phyloP scores from a whole-genome alignment of 2,113 vertebrate species.

The Empidonax traillii region DNA sequence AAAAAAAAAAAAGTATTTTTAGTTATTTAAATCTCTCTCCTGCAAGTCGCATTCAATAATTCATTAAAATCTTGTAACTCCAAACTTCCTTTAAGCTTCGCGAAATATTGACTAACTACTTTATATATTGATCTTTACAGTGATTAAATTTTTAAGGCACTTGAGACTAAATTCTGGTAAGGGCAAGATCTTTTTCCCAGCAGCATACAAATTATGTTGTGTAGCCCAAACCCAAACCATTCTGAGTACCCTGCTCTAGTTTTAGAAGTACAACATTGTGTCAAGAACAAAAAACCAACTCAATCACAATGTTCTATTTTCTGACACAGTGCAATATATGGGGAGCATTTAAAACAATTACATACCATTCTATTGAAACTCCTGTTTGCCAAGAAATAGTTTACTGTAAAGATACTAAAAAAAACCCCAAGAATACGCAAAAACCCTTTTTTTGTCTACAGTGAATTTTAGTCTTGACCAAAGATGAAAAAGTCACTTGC shows the following conservation, averaged over 20 bases:
- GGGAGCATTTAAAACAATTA: not conserved
- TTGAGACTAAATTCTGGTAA: slow-evolving; percentile 41
- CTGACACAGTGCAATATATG: not conserved
- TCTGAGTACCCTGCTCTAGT: not conserved
- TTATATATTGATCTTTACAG: slow-evolving; percentile 56
- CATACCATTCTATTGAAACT: not conserved
- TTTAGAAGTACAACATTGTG: not conserved
- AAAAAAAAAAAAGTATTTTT: not conserved
- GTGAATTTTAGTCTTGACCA: not conserved
- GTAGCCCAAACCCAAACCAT: not conserved
- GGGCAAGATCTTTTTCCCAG: not conserved
- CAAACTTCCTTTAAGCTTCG: slow-evolving; percentile 63
- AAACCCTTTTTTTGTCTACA: not conserved
- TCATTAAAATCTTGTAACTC: slow-evolving; percentile 70
- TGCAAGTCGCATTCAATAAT: slow-evolving; percentile 68
- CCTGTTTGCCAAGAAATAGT: not conserved
- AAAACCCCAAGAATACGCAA: not conserved
- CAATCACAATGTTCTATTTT: not conserved
- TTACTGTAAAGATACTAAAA: not conserved
- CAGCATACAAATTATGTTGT: not conserved
- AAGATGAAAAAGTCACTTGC: not conserved
- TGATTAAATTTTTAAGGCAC: slow-evolving; percentile 56
- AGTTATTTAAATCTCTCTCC: slow-evolving; percentile 63
- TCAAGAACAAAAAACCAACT: not conserved
- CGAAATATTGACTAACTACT: slow-evolving; percentile 55